Conservation (phyloP, 2,113 vertebrate genomes). For the Cheirogaleus medius region DNA sequence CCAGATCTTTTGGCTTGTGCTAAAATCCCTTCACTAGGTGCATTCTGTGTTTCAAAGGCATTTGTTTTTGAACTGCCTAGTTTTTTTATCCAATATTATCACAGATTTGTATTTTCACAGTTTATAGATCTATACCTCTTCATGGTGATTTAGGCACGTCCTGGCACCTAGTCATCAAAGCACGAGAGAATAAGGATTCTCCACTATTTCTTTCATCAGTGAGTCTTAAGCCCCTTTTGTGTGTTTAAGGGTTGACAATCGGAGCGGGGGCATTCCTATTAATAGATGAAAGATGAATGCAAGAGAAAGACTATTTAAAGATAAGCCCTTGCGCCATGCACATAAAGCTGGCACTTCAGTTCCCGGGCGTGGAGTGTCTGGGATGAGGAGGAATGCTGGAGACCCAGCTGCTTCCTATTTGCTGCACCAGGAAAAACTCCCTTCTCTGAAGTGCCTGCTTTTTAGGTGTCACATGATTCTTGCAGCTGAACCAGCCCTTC, state of each 20-base stretch:
- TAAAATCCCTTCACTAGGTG: background rate
- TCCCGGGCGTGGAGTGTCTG: background rate
- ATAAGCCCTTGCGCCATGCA: background rate
- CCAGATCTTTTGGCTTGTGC: background rate
- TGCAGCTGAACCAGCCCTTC: background rate
- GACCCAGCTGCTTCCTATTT: slow-evolving; percentile 54
- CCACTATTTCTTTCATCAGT: background rate
- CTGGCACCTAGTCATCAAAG: background rate
- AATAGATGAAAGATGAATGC: slow-evolving; percentile 44
- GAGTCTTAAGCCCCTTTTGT: background rate
- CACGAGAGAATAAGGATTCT: background rate
- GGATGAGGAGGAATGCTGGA: background rate
- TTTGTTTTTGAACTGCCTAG: background rate
- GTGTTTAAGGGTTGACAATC: background rate
- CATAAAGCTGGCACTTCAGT: slow-evolving; percentile 3
- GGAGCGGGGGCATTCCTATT: background rate
- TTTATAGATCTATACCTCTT: background rate
- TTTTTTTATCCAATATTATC: background rate
- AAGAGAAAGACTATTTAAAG: slow-evolving; percentile 46
- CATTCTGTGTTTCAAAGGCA: background rate
- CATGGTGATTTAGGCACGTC: background rate
- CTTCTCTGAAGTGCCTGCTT: background rate
- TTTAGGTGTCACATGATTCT: slow-evolving; percentile 11
- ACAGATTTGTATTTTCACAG: background rate
- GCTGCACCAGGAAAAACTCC: background rate